Evolutionary conservation across 2,113 vertebrate genomes (phyloP).

Genomic region (Thymallus thymallus): DNA sequence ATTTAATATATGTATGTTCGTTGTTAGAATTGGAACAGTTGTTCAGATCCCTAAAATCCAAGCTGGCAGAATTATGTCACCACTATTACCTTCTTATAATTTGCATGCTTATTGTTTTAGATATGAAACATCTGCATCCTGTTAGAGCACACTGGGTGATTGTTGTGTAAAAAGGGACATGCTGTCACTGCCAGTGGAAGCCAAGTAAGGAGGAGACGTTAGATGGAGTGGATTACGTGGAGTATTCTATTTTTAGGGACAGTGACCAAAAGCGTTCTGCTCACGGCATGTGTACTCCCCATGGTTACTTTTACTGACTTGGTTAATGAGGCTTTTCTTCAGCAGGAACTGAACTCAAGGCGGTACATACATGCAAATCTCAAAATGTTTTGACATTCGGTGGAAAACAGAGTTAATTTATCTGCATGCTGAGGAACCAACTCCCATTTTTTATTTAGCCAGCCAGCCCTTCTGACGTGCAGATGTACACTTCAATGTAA

Average conservation of each 20-base stretch:
- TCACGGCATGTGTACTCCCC: constrained; percentile 37
- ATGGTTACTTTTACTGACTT: constrained; percentile 30
- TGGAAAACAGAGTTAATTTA: constrained; percentile 43
- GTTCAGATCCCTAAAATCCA: constrained; percentile 22
- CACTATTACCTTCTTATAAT: constrained; percentile 44
- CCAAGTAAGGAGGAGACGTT: constrained; percentile 42
- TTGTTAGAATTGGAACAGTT: constrained; percentile 34
- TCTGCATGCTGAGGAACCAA: constrained; percentile 19
- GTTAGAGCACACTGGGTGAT: constrained; percentile 57
- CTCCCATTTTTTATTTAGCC: not conserved
- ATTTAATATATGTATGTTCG: constrained; percentile 54
- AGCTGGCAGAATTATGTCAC: constrained; percentile 31
- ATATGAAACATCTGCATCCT: constrained; percentile 64
- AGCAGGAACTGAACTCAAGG: constrained; percentile 30
- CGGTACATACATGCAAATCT: constrained; percentile 35
- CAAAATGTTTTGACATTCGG: constrained; percentile 51
- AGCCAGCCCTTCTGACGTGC: not conserved
- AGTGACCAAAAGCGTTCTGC: constrained; percentile 50
- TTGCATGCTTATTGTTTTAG: constrained; percentile 46
- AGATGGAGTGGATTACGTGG: constrained; percentile 38
- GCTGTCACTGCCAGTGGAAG: constrained; percentile 56
- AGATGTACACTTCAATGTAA: not conserved
- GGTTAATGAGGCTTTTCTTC: not conserved
- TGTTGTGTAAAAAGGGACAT: constrained; percentile 50
- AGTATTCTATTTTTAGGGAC: constrained; percentile 60